A percentile compares a stretch with the other conserved stretches of the same genome.
Conservation (phyloP, 2,797 vertebrate genomes). For the Halcyon smyrnensis region DNA sequence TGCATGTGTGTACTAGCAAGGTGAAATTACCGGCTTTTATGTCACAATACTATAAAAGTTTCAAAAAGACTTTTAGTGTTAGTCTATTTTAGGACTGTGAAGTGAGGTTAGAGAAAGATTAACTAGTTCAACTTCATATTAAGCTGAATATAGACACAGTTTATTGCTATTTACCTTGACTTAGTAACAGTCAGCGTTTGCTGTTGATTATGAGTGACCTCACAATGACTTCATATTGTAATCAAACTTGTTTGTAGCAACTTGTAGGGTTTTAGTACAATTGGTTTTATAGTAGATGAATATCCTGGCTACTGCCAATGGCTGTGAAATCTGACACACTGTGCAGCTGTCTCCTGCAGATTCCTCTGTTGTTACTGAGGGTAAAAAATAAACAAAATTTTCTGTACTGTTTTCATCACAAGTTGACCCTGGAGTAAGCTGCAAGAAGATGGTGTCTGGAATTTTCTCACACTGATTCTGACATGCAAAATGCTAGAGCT, state of each 20-base stretch:
- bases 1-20: background rate
- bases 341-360: background rate
- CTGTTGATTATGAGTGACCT: background rate
- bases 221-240: background rate
- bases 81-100: slow-evolving; percentile 11
- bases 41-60: background rate
- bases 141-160: background rate
- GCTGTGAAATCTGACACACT: background rate
- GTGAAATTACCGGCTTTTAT: background rate
- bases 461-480: background rate
- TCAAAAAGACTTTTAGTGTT: background rate
- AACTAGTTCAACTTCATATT: slow-evolving; percentile 22
- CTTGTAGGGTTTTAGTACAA: slow-evolving; percentile 9
- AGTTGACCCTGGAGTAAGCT: background rate
- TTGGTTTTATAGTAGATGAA: background rate
- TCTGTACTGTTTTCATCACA: background rate
- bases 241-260: background rate
- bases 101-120: slow-evolving; percentile 8
- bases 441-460: background rate
- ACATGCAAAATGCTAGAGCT: background rate
- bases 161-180: slow-evolving; percentile 39
- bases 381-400: background rate
- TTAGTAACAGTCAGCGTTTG: background rate
- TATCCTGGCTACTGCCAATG: background rate
- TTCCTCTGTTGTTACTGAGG: background rate